Evolutionary conservation across 2,797 vertebrate species (phyloP), one percentile per base, ranked within the genome.

Genomic region (Zalophus californianus): DNA sequence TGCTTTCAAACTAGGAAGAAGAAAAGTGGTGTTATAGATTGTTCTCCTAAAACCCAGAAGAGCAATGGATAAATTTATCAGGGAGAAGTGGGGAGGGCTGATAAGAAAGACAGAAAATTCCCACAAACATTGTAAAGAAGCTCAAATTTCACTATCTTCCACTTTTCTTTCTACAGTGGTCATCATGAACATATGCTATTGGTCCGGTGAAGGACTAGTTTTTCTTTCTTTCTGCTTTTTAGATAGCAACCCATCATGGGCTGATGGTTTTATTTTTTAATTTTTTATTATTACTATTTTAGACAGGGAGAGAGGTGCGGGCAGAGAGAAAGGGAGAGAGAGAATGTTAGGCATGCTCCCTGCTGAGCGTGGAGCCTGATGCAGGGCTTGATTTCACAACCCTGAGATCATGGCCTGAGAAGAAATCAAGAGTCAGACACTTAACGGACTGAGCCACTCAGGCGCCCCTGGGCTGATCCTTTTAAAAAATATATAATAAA

Each of bases 1-100:
- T 93, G n/a, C 16, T 94, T 92, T 97, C 72, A 80, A 72, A 86
- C 79, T 68, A 89, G 72, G 44, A 92, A 89, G 54, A 93, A 13
- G 54, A 83, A 89, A 86, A 23, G 38, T 23, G 3, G 23, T 48
- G n/a, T 80, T 85, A 64, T n/a, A 41, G 16, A 90, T 79, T 89
- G 35, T 94, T 92, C 23, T 95, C 48, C 58, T 93, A 83, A 91
- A 86, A 75, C 68, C 38, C 41, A 58, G 64, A 50, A 52, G 5
- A 52, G 11, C 18, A 62, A 83, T 86, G 41, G 48, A 50, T 32
- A 82, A 66, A 73, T 88, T 82, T 86, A 78, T 68, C 35, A 91
- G 27, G 29, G 38, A 88, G 60, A 80, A 86, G 35, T 83, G 25
- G 14, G 86, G n/a, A 82, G 2, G 27, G 8, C 50, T 54, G 60